phyloP scores from a whole-genome alignment of 2,113 vertebrate genomes.

The Lophotis ruficrista region DNA sequence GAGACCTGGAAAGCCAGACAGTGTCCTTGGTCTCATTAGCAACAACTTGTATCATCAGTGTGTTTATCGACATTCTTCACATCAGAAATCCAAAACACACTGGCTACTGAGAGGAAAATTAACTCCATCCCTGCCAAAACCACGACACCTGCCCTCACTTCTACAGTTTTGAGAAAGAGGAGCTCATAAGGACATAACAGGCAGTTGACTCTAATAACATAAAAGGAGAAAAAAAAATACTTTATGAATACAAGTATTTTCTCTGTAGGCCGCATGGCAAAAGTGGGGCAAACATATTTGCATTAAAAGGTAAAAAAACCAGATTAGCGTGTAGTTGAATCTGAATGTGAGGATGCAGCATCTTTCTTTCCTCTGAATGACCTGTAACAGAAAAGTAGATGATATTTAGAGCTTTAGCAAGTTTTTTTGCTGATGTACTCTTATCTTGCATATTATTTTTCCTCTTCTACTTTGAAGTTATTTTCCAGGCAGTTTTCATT shows the following conservation, averaged over 20 bases:
- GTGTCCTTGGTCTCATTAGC: too few relatives aligned
- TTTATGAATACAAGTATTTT: background rate
- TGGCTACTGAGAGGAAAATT: too few relatives aligned
- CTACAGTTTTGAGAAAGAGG: background rate
- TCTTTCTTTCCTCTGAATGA: background rate
- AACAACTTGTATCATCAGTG: too few relatives aligned
- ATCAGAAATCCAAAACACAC: too few relatives aligned
- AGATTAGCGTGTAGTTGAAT: background rate
- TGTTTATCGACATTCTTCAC: too few relatives aligned
- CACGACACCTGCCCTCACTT: background rate
- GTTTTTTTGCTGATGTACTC: background rate
- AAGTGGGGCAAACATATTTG: background rate
- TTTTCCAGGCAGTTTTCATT: constrained; percentile 25
- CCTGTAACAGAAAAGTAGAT: background rate
- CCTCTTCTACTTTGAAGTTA: background rate
- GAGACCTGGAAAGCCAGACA: too few relatives aligned
- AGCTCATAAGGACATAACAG: background rate
- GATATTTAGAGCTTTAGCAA: background rate
- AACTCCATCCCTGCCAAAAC: too few relatives aligned
- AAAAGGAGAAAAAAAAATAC: background rate
- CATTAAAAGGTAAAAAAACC: background rate
- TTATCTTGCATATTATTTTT: background rate
- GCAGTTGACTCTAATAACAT: background rate
- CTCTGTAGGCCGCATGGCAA: background rate
- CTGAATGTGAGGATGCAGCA: background rate